phyloP scores from a whole-genome alignment of 2,888 invertebrate genomes.

The Abscondita cerata region DNA sequence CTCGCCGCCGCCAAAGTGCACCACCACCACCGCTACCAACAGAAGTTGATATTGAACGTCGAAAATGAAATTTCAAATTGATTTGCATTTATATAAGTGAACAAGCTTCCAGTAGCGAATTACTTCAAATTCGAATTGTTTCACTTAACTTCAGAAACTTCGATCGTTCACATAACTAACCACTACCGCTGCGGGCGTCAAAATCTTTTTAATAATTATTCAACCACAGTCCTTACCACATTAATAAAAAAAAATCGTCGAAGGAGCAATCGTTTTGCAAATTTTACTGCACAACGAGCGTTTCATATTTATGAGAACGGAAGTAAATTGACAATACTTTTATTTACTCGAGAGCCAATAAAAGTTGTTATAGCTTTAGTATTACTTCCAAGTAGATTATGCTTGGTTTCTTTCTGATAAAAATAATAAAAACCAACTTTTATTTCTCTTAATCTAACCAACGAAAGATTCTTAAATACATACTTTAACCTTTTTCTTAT shows the following conservation, averaged over 20 bases:
- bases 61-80: constrained; percentile 32
- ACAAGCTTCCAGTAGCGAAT: constrained; percentile 23
- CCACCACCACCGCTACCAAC: constrained; percentile 10
- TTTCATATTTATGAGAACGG: constrained; percentile 29
- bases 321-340: constrained; percentile 32
- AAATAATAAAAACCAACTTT: constrained; percentile 17
- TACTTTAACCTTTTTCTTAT: too few species aligned
- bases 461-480: neutral
- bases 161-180: too few species aligned
- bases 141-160: too few species aligned
- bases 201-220: too few species aligned
- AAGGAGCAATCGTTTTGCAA: constrained; percentile 20
- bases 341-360: constrained; percentile 30
- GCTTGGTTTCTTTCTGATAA: constrained; percentile 19
- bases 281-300: constrained; percentile 19
- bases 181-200: too few species aligned
- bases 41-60: constrained; percentile 19
- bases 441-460: constrained; percentile 11
- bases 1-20: constrained; percentile 22
- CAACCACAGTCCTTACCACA: too few species aligned
- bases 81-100: constrained; percentile 38
- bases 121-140: constrained; percentile 14
- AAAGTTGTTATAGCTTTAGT: constrained; percentile 29
- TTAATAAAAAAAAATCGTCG: constrained; percentile 3
- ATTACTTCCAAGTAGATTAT: constrained; percentile 27